phyloP scores from a whole-genome alignment of 2,113 vertebrate species.

The Haemorhous mexicanus region DNA sequence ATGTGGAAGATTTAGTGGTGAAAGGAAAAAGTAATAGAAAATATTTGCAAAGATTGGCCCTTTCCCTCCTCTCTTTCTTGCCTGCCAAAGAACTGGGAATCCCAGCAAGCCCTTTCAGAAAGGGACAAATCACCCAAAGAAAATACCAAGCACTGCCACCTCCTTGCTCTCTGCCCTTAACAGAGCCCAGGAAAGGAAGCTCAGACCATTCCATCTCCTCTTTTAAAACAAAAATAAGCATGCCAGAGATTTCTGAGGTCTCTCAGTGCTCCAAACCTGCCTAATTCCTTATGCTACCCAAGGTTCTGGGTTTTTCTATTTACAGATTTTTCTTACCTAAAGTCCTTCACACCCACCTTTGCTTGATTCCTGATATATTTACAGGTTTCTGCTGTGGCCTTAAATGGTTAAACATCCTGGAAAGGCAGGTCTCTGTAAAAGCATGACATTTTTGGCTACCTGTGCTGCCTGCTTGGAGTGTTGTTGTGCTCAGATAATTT shows the following conservation, averaged over 20 bases:
- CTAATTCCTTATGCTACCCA: background rate
- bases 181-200: background rate
- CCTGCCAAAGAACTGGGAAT: background rate
- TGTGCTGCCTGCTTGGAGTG: background rate
- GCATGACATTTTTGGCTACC: background rate
- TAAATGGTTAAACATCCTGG: background rate
- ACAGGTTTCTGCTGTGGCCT: background rate
- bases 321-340: background rate
- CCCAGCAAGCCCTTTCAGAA: background rate
- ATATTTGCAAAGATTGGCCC: background rate
- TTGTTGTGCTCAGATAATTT: background rate
- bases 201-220: background rate
- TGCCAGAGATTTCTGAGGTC: background rate
- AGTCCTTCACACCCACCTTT: background rate
- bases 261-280: background rate
- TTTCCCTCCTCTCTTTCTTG: background rate
- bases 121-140: background rate
- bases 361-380: background rate
- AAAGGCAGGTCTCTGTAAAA: background rate
- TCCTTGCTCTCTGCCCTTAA: background rate
- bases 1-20: background rate
- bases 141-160: background rate
- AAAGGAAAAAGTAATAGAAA: constrained; percentile 8
- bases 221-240: background rate
- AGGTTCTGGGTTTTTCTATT: background rate